These are phyloP conservation scores for Theonella swinhoei DNA, from an alignment of 37 sponge, comb jelly and placozoan species.

Conservation along the genomic window DNA sequence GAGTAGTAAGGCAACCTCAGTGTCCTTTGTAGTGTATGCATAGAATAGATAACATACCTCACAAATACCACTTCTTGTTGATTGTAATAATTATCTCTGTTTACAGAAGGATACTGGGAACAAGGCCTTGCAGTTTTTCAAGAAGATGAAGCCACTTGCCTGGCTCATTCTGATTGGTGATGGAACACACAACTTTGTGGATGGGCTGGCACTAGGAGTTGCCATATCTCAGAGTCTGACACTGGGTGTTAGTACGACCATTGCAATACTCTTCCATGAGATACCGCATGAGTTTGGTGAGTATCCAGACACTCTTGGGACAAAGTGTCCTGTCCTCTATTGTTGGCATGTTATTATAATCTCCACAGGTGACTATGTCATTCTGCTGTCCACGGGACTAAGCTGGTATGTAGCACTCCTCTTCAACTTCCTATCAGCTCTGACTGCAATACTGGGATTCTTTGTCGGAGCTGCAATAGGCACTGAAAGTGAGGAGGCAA, in stretches of 20 bases:
- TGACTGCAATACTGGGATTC: slow-evolving; percentile 71
- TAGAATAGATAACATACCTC: background rate
- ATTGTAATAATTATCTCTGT: background rate
- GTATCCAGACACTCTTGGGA: background rate
- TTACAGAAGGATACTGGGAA: background rate
- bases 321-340: background rate
- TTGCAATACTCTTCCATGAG: slow-evolving; percentile 78
- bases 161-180: slow-evolving; percentile 76
- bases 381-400: slow-evolving; percentile 79
- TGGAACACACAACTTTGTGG: slow-evolving; percentile 85
- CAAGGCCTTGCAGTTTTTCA: background rate
- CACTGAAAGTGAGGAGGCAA: slow-evolving; percentile 30
- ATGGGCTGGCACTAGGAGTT: slow-evolving; percentile 85
- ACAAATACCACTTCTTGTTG: background rate
- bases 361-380: slow-evolving; percentile 77
- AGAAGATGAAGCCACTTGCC: slow-evolving; percentile 53
- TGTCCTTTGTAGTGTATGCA: background rate
- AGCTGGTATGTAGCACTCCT: slow-evolving; percentile 68
- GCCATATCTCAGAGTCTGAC: slow-evolving; percentile 70
- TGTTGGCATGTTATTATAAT: too few species aligned
- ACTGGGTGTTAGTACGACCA: slow-evolving; percentile 68
- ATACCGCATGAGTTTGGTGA: slow-evolving; percentile 84
- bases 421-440: slow-evolving; percentile 75
- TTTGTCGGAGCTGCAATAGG: slow-evolving; percentile 77
- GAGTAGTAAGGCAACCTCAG: background rate